Base-by-base conservation (phyloP, 37 sponge, comb jelly and placozoan species). In the Haliclona indistincta region DNA sequence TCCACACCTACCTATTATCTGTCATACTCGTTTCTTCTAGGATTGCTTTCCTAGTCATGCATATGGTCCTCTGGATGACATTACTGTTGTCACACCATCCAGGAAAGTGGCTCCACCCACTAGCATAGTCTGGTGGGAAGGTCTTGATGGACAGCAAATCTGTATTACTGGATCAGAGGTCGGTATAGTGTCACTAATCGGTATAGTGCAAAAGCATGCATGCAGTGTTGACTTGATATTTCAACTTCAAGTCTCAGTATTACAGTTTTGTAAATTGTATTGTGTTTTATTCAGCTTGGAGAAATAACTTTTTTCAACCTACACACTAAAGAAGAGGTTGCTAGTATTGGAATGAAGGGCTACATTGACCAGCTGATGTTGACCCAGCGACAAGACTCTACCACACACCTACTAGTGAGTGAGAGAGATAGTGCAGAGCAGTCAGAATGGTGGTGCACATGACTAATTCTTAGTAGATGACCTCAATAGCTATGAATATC, bases 121-220 rank as follows among this genome's bases (percentile, higher is more conserved):
- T 10, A 47, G 86, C 34, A 39, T 87, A 61, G 91, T 85, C 13
- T 93, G 93, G 93, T 93, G 93, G 93, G 85, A 93, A n/a, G 65
- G 82, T 1, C 64, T 84, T 43, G 86, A 88, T 43, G 62, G 58
- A 26, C 29, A 35, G 55, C 80, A 89, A 39, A 56, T 83, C 41
- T 74, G 80, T 38, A 93, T 93, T 68, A 85, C 79, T 17, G 93
- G 93, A 63, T 93, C 86, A n/a, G 88, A 93, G 78, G 91, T 86
- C 11, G 39, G 43, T 62, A 19, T 38, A 7, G 28, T 47, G 26
- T 69, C 17, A 19, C 43, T 44, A 42, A 26, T 43, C 20, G 62
- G 8, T 7, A 22, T 10, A 60, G 15, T 60, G 8, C 25, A 22
- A 26, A 22, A 60, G 26, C 62, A 60, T 11, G 8, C 7, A 28